Percentiles rank a stretch among this genome's conserved stretches.
Conservation (phyloP, 2,888 invertebrate species). For the Ochlodes sylvanus region DNA sequence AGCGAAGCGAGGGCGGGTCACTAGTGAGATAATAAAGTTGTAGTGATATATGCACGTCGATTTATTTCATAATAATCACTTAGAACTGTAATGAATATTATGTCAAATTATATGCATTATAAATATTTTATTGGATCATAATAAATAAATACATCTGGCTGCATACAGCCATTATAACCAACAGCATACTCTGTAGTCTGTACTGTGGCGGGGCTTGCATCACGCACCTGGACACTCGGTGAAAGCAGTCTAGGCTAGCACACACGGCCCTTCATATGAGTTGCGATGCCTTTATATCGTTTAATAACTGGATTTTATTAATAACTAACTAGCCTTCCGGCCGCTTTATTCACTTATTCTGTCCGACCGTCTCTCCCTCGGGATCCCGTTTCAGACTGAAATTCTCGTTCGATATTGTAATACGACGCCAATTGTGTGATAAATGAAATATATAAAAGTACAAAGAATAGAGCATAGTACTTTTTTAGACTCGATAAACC, state of each 20-base stretch:
- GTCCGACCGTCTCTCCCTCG: constrained; percentile 38
- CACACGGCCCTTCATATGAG: constrained; percentile 45
- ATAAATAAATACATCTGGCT: not conserved
- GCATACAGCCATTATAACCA: not conserved
- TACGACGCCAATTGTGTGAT: constrained; percentile 23
- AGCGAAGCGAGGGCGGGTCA: too few species aligned
- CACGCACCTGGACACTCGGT: constrained; percentile 37
- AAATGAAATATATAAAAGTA: constrained; percentile 11
- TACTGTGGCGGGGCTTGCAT: constrained; percentile 30
- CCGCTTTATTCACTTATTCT: constrained; percentile 34
- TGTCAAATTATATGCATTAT: too few species aligned
- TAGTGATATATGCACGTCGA: too few species aligned
- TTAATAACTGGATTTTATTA: constrained; percentile 54
- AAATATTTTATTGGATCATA: too few species aligned
- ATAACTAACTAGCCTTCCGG: constrained; percentile 53
- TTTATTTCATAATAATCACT: too few species aligned
- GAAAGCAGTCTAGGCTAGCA: constrained; percentile 46
- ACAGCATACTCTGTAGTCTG: not conserved
- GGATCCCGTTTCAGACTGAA: constrained; percentile 38
- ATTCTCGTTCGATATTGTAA: constrained; percentile 29
- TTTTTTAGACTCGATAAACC: constrained; percentile 18
- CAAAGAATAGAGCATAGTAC: constrained; percentile 18
- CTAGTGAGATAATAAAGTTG: too few species aligned
- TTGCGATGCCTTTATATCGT: constrained; percentile 43
- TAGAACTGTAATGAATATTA: too few species aligned